Percentiles rank a stretch among this genome's conserved stretches.
Evolutionary conservation across 1,140 invertebrate genomes (phyloP).

Genomic region (Whitmania pigra): DNA sequence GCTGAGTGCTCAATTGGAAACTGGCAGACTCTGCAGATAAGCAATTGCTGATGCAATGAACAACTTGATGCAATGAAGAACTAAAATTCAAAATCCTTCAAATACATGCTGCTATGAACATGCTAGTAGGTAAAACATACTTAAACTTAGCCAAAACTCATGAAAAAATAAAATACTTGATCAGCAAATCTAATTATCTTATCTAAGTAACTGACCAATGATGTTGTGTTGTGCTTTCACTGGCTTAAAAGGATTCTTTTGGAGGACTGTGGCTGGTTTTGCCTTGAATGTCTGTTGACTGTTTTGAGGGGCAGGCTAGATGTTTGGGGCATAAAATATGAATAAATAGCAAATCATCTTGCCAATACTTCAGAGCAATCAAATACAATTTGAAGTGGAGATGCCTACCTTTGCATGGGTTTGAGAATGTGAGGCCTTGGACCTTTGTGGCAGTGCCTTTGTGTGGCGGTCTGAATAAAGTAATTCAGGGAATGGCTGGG

Average conservation of each 20-base stretch:
- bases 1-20: slow-evolving; percentile 6
- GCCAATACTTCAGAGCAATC: too few species aligned
- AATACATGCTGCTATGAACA: too few species aligned
- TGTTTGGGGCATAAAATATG: too few species aligned
- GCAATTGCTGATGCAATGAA: too few species aligned
- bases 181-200: neutral
- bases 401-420: too few species aligned
- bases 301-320: too few species aligned
- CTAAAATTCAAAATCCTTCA: too few species aligned
- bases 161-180: neutral
- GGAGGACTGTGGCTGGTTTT: neutral
- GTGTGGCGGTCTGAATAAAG: neutral
- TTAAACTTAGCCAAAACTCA: neutral
- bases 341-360: too few species aligned
- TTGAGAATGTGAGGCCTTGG: too few species aligned
- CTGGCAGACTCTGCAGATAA: neutral
- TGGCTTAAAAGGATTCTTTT: slow-evolving; percentile 10
- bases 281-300: neutral
- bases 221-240: neutral
- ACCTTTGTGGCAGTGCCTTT: neutral
- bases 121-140: too few species aligned
- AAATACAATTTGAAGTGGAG: too few species aligned
- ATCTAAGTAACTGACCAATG: neutral
- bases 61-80: too few species aligned
- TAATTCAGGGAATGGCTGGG: slow-evolving; percentile 2